Percentiles rank a stretch among this genome's conserved stretches.
Evolutionary conservation across 1,140 invertebrate species (phyloP).

Genomic region (Eumaeus atala): DNA sequence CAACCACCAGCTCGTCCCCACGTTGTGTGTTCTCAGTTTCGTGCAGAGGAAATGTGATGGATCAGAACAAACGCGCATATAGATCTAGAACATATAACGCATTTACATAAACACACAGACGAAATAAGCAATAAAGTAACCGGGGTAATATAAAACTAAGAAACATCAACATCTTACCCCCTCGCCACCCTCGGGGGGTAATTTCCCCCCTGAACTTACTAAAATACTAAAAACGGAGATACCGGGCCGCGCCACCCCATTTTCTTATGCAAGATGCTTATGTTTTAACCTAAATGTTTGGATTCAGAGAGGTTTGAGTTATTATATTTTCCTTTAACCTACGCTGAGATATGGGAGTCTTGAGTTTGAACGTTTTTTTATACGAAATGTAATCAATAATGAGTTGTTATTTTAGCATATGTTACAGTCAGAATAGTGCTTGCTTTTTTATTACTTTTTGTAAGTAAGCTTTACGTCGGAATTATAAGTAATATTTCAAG

Average conservation of each 20-base stretch:
- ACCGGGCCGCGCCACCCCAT: constrained; percentile 42
- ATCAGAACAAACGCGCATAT: neutral
- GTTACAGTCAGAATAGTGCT: too few species aligned
- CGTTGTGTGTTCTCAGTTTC: too few species aligned
- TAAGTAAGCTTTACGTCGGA: too few species aligned
- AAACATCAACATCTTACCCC: constrained; percentile 70
- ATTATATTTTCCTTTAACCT: constrained; percentile 15
- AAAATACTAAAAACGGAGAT: constrained; percentile 74
- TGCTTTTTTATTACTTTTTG: too few species aligned
- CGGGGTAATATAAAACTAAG: constrained; percentile 72
- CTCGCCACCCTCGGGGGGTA: constrained; percentile 39
- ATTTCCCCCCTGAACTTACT: constrained; percentile 68
- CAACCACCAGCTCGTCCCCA: too few species aligned
- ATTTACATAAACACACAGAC: constrained; percentile 60
- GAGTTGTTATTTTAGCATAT: too few species aligned
- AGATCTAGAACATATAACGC: constrained; percentile 19
- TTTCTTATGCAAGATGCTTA: constrained; percentile 72
- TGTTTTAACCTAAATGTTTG: constrained; percentile 72
- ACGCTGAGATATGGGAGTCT: neutral
- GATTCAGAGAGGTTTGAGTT: constrained; percentile 41
- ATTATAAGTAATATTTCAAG: too few species aligned
- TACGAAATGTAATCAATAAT: too few species aligned
- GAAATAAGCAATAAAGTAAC: constrained; percentile 70
- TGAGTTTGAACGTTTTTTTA: too few species aligned
- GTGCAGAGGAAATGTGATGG: too few species aligned